phyloP scores from a whole-genome alignment of 2,888 invertebrate species.

The Polyommatus icarus region DNA sequence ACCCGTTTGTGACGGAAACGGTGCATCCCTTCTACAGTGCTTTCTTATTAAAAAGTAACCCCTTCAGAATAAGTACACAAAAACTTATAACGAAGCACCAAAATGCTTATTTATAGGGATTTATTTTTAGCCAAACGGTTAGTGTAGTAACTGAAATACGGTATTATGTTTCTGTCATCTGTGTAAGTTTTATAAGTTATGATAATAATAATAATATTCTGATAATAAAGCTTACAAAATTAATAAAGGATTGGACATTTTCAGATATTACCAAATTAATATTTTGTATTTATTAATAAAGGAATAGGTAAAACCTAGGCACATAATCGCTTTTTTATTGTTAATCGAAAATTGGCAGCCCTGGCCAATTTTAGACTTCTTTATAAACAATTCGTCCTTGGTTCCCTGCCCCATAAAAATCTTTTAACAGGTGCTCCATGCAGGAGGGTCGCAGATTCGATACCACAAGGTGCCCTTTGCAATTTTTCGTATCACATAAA shows the following conservation, averaged over 20 bases:
- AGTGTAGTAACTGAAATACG: neutral
- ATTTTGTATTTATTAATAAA: too few species aligned
- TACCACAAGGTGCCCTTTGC: conserved; percentile 34
- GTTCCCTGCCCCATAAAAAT: conserved; percentile 39
- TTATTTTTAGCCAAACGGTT: neutral
- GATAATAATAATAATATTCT: too few species aligned
- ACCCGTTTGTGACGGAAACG: conserved; percentile 73
- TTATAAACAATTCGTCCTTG: conserved; percentile 23
- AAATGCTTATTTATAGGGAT: conserved; percentile 8
- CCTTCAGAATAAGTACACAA: conserved; percentile 40
- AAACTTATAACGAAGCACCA: conserved; percentile 36
- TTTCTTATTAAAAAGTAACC: conserved; percentile 59
- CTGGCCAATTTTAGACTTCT: neutral
- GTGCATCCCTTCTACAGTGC: conserved; percentile 63
- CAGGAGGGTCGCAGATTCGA: conserved; percentile 44
- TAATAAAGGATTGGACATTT: too few species aligned
- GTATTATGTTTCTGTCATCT: neutral
- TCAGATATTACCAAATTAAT: too few species aligned
- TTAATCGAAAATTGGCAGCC: neutral
- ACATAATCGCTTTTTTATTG: neutral
- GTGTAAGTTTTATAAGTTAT: too few species aligned
- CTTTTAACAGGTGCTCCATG: conserved; percentile 43
- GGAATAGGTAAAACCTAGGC: too few species aligned
- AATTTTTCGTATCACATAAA: conserved; percentile 5
- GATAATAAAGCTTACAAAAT: too few species aligned